Percentiles rank a stretch among this genome's conserved stretches.
phyloP scores from a whole-genome alignment of 2,888 invertebrate genomes.

The Pyrrhia umbra region DNA sequence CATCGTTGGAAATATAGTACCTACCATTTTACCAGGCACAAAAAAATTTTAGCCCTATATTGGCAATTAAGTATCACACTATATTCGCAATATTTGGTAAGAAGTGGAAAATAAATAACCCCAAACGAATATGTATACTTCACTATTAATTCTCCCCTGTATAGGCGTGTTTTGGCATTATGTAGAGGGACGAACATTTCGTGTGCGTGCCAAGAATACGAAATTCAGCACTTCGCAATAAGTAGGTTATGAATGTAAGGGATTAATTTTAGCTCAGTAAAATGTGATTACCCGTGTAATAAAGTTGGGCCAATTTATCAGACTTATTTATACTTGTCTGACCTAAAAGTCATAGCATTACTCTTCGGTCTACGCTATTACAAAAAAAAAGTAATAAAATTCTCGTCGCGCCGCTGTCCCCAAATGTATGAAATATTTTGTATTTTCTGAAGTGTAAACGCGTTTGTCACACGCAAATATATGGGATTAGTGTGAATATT shows the following conservation, averaged over 20 bases:
- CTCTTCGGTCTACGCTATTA: not conserved
- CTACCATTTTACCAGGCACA: no score
- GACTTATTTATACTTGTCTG: constrained; percentile 22
- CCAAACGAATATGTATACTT: constrained; percentile 33
- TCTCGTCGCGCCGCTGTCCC: constrained; percentile 20
- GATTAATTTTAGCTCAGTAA: constrained; percentile 34
- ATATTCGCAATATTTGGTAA: constrained; percentile 26
- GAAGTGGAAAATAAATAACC: constrained; percentile 35
- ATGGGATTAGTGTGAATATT: constrained; percentile 47
- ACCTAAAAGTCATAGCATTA: constrained; percentile 3
- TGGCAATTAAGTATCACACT: constrained; percentile 8
- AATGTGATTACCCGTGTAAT: constrained; percentile 22
- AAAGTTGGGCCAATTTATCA: constrained; percentile 26
- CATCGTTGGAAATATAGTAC: no score
- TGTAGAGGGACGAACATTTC: constrained; percentile 27
- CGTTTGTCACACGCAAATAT: constrained; percentile 44
- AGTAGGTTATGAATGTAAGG: constrained; percentile 48
- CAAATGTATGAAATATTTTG: constrained; percentile 23
- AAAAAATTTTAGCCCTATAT: not conserved
- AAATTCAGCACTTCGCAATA: constrained; percentile 41
- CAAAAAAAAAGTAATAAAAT: constrained; percentile 17
- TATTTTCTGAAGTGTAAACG: constrained; percentile 50
- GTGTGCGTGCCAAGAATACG: constrained; percentile 43
- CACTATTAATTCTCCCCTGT: constrained; percentile 24
- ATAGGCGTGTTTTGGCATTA: constrained; percentile 32